phyloP scores from a whole-genome alignment of 2,113 vertebrate genomes.

The Apteryx mantelli region DNA sequence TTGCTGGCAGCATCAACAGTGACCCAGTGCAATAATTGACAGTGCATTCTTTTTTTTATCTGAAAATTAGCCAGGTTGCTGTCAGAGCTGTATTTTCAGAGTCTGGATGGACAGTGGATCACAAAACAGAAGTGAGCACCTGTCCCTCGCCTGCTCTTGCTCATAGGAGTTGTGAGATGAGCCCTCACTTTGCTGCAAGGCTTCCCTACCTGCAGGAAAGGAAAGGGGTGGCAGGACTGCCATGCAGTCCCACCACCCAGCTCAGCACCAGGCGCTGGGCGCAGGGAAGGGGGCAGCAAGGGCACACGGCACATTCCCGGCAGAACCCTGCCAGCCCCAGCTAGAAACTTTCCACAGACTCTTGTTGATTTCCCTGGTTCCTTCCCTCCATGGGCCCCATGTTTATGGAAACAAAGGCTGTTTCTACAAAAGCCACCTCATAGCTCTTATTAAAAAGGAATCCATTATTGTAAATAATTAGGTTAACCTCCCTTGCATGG shows the following conservation, averaged over 20 bases:
- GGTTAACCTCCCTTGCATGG: neutral
- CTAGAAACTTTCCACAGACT: neutral
- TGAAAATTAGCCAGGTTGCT: neutral
- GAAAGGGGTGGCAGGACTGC: neutral
- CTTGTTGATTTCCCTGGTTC: neutral
- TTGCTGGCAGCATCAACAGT: neutral
- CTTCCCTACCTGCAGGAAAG: neutral
- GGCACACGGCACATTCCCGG: fast-evolving
- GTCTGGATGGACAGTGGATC: fast-evolving
- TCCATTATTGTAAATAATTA: neutral
- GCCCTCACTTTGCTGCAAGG: neutral
- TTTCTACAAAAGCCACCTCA: neutral
- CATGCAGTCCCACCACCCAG: too few species aligned
- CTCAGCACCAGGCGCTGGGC: neutral
- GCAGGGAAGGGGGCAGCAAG: neutral
- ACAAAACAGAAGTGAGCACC: neutral
- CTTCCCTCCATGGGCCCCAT: neutral
- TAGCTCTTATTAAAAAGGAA: neutral
- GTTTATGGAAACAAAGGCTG: neutral
- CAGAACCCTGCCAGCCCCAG: neutral
- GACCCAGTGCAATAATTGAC: neutral
- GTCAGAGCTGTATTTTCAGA: neutral
- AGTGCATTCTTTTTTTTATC: neutral
- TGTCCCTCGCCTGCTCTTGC: neutral
- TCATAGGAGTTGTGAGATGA: neutral